Percentiles rank a stretch among this genome's conserved stretches.
phyloP scores from a whole-genome alignment of 2,888 invertebrate species.

The Salpingus planirostris region DNA sequence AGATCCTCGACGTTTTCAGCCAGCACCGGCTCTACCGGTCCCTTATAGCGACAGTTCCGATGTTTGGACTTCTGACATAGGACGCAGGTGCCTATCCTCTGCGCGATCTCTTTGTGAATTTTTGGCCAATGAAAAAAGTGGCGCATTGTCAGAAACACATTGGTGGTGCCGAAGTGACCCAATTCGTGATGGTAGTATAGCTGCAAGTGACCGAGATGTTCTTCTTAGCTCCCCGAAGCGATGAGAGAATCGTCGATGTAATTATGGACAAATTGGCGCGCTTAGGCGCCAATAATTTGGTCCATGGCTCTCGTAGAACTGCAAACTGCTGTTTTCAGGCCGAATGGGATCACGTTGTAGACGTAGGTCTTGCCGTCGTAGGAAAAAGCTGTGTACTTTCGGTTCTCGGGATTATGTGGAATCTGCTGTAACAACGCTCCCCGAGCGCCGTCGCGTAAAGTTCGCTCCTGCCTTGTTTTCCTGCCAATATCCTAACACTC shows the following conservation, averaged over 20 bases:
- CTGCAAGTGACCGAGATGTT: too few relatives aligned
- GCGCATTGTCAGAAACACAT: too few relatives aligned
- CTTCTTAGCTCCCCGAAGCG: too few relatives aligned
- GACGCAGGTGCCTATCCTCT: not conserved
- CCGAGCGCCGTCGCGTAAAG: too few relatives aligned
- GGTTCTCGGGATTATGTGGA: too few relatives aligned
- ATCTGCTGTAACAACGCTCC: too few relatives aligned
- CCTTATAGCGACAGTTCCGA: not conserved
- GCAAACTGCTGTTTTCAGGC: not conserved
- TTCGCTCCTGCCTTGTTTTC: too few relatives aligned
- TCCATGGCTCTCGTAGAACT: not conserved
- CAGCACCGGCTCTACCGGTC: not conserved
- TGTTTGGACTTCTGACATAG: not conserved
- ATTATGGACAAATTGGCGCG: not conserved
- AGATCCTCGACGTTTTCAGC: not conserved
- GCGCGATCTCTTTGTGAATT: slow-evolving; percentile 3
- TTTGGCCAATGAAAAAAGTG: not conserved
- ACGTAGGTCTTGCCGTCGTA: not conserved
- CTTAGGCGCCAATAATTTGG: not conserved
- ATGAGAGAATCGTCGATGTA: slow-evolving; percentile 1
- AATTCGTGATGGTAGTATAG: too few relatives aligned
- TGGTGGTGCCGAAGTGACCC: too few relatives aligned
- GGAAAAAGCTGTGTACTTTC: not conserved
- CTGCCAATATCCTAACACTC: too few relatives aligned
- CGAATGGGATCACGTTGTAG: not conserved